Base-by-base conservation (phyloP, 2,113 vertebrate species). In the Cebidichthys violaceus region DNA sequence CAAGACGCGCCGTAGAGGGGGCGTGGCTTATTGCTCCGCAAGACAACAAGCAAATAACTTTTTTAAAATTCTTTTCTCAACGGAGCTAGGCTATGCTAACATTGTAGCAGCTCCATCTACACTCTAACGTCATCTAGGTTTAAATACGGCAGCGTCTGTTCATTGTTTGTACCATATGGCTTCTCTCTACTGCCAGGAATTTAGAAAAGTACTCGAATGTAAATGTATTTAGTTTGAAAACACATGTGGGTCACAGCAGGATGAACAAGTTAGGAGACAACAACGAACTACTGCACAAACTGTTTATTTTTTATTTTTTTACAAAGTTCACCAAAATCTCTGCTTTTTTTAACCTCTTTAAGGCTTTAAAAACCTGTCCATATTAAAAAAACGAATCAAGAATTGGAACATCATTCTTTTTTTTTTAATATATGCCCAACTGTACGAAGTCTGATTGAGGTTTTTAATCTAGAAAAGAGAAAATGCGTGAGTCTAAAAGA, bases 401-500 rank as follows among this genome's bases (percentile, higher is more conserved):
- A 17, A 66, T 2, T 4, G 24, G 0, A 59, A 33, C 14, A 35
- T 24, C 20, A 24, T 0, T 68, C 64, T 67, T 55, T 66, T n/a
- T n/a, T 81, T 52, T 41, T 22, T 61, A 70, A 52, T 37, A 6
- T 20, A 74, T 45, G 35, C 4, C 22, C 20, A 41, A 4, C 9
- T 67, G 7, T 45, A 27, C 55, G 35, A 54, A 24, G 18, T 74
- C 22, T 39, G 24, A 18, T 17, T 47, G 15, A 33, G 3, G 13
- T 29, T 73, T 77, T 10, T 54, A 8, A 6, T 57, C 37, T 37
- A 39, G 47, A 75, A 14, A 50, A 64, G 27, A 33, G 20, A 70
- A n/a, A 76, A 73, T 2, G 27, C 74, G 24, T 65, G 11, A 39
- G 54, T 60, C 61, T 50, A 22, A 7, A 71, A 41, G 24, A 66